Percentiles rank a stretch among this genome's conserved stretches.
phyloP scores from a whole-genome alignment of 2,113 vertebrate species.

The Chaetodon trifascialis region DNA sequence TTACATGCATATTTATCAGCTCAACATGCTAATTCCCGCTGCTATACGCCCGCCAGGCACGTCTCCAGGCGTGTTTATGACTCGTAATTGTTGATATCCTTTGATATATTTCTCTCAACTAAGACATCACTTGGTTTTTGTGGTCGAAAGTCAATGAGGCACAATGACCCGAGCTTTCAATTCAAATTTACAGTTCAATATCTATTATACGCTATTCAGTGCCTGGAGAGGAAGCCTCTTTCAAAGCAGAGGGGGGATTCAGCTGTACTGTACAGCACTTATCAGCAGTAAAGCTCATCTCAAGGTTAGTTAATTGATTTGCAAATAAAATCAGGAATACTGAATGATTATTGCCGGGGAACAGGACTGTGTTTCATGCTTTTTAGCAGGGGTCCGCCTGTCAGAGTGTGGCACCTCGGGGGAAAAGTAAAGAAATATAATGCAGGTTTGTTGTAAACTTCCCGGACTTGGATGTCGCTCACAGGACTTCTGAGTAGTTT shows the following conservation, averaged over 20 bases:
- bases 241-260: slow-evolving; percentile 51
- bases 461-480: slow-evolving; percentile 66
- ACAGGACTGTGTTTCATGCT: slow-evolving; percentile 8
- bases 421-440: slow-evolving; percentile 52
- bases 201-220: slow-evolving; percentile 76
- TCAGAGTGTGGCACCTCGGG: not conserved
- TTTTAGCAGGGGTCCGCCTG: slow-evolving; percentile 37
- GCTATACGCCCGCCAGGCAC: slow-evolving; percentile 98
- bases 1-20: slow-evolving; percentile 99
- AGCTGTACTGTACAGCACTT: slow-evolving; percentile 52
- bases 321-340: slow-evolving; percentile 65
- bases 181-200: slow-evolving; percentile 93
- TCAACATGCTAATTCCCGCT: slow-evolving; percentile 99
- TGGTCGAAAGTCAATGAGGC: slow-evolving; percentile 98
- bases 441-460: slow-evolving; percentile 66
- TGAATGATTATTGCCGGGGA: slow-evolving; percentile 42
- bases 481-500: slow-evolving; percentile 66
- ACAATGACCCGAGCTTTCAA: slow-evolving; percentile 94
- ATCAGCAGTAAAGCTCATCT: slow-evolving; percentile 68
- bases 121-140: slow-evolving; percentile 99
- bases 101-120: slow-evolving; percentile 99
- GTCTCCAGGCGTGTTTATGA: slow-evolving; percentile 99
- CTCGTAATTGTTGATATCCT: slow-evolving; percentile 99
- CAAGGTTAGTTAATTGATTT: slow-evolving; percentile 79
- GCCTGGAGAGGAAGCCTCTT: slow-evolving; percentile 60